Evolutionary conservation across 2,888 invertebrate species (phyloP).

Genomic region (Trichogramma evanescens): DNA sequence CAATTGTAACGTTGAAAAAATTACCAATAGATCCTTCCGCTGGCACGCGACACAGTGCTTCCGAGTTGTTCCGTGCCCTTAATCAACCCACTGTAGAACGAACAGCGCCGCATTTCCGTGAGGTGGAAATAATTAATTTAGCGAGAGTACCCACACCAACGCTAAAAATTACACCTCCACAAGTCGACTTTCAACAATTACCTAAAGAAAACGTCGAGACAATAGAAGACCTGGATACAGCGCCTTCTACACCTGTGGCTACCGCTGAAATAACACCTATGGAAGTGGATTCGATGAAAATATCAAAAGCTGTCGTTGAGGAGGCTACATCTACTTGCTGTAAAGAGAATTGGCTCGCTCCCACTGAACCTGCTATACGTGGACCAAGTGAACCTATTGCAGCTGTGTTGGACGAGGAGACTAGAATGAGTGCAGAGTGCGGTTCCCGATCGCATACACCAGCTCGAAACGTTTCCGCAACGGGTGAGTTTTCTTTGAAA

Average conservation of each 20-base stretch:
- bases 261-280: not conserved
- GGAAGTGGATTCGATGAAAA: not conserved
- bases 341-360: conserved; percentile 41
- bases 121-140: conserved; percentile 4
- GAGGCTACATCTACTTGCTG: conserved; percentile 18
- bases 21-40: conserved; percentile 10
- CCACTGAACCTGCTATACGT: conserved; percentile 28
- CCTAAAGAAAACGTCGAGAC: too few relatives aligned
- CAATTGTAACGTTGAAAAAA: conserved; percentile 36
- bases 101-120: not conserved
- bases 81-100: conserved; percentile 28
- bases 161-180: too few relatives aligned
- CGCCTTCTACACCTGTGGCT: too few relatives aligned
- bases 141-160: too few relatives aligned
- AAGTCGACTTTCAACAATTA: too few relatives aligned
- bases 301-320: not conserved
- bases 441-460: conserved; percentile 45
- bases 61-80: conserved; percentile 37
- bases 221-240: too few relatives aligned
- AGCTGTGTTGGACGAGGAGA: conserved; percentile 52
- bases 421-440: conserved; percentile 51
- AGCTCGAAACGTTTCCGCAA: conserved; percentile 39
- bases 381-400: conserved; percentile 40
- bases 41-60: conserved; percentile 23
- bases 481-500: conserved; percentile 29